These are phyloP conservation scores for Australoheros facetus DNA, from an alignment of 2,797 vertebrate species.

Conservation along the genomic window DNA sequence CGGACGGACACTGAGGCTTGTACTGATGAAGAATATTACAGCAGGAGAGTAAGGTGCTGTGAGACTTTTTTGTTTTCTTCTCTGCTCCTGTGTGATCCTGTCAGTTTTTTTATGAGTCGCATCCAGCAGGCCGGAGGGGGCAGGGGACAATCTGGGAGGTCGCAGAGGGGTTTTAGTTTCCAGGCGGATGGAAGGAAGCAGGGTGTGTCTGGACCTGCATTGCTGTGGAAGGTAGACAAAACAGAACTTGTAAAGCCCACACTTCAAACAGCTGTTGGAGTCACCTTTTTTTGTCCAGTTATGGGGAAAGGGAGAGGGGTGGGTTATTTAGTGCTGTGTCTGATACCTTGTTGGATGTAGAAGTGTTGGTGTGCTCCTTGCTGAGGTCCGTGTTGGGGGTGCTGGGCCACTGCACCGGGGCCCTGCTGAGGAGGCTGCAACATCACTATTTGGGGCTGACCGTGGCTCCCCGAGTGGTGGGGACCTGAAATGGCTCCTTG, in stretches of 20 bases:
- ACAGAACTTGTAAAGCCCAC: conserved; percentile 9
- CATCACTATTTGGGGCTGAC: conserved; percentile 89
- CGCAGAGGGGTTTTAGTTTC: conserved; percentile 66
- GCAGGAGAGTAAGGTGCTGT: conserved; percentile 69
- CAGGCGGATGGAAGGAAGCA: conserved; percentile 73
- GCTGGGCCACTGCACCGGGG: conserved; percentile 85
- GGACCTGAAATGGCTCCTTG: conserved; percentile 85
- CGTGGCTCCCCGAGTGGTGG: conserved; percentile 88
- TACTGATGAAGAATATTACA: conserved; percentile 49
- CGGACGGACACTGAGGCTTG: conserved; percentile 21
- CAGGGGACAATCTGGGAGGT: conserved; percentile 29
- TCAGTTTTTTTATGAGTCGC: conserved; percentile 35
- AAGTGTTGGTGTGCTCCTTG: conserved; percentile 90
- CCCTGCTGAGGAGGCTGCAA: conserved; percentile 88
- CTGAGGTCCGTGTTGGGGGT: conserved; percentile 84
- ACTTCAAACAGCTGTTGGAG: not conserved
- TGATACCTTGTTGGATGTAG: conserved; percentile 79
- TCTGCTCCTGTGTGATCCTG: conserved; percentile 41
- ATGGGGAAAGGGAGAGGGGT: too few species aligned
- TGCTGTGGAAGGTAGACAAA: conserved; percentile 69
- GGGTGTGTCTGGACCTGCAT: conserved; percentile 79
- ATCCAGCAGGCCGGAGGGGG: conserved; percentile 48
- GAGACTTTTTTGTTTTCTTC: conserved; percentile 46
- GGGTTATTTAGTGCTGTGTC: not conserved
- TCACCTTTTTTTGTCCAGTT: not conserved